Evolutionary conservation across 2,888 invertebrate genomes (phyloP), one percentile per base, ranked within the genome.

Genomic region (Macrophya alboannulata): DNA sequence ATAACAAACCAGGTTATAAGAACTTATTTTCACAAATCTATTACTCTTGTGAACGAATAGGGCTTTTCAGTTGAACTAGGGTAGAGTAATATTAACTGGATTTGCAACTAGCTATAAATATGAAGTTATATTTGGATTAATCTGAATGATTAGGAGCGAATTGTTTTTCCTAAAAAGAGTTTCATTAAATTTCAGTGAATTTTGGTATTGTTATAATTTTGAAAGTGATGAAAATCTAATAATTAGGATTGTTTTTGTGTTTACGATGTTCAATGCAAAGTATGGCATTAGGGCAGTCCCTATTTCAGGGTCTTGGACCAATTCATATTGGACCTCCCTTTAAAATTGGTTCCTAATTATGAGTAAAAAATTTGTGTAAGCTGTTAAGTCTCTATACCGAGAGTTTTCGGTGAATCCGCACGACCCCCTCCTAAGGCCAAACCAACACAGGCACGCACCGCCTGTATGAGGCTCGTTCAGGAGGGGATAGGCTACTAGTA

Each of bases 211-310:
- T 62, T 25, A 62, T 25, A n/a, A 62, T 21, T 62, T 62, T n/a
- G 25, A 62, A 12, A 62, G 62, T 62, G 62, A 62, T 62, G 25
- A n/a, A 21, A 62, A n/a, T 25, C 62, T 62, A n/a, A 62, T 62
- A 62, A 25, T 62, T 21, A 21, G 10, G 10, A 59, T 21, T 25
- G 62, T 25, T 62, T 21, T 25, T 62, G 62, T 62, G 25, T 62
- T 21, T n/a, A 25, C 21, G 62, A 62, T 25, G 25, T 62, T 62
- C 25, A 25, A 62, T 62, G 62, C 62, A 62, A 25, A 21, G 62
- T 62, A 62, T 62, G 62, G 62, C 25, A 62, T 25, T 62, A 62
- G 21, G 25, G 9, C 10, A 4, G 25, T 62, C 9, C 59, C n/a
- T 62, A 62, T 62, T 25, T 59, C 59, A 9, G 21, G 59, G 59